Percentiles rank a stretch among this genome's conserved stretches.
Conservation (phyloP, 2,888 invertebrate genomes). For the Limnephilus rhombicus region DNA sequence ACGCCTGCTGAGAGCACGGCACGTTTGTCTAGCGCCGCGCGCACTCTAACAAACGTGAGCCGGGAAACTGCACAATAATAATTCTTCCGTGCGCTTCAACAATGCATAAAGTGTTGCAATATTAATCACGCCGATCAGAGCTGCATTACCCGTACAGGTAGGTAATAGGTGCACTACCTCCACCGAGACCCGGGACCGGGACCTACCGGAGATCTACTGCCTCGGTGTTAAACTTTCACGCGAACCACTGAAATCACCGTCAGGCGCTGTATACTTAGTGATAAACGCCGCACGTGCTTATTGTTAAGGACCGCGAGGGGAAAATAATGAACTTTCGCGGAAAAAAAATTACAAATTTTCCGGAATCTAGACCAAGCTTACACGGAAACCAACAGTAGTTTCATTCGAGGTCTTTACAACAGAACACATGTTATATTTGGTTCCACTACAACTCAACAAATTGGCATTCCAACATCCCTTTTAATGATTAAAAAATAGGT, state of each 20-base stretch:
- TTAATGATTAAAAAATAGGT: too few species aligned
- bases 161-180: not conserved
- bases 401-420: not conserved
- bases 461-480: too few species aligned
- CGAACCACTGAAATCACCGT: not conserved
- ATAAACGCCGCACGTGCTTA: not conserved
- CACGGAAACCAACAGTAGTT: not conserved
- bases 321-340: not conserved
- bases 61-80: not conserved
- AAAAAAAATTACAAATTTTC: not conserved
- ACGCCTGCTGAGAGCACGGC: not conserved
- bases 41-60: not conserved
- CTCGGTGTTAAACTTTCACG: constrained; percentile 22
- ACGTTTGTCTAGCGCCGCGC: not conserved
- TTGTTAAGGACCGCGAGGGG: not conserved
- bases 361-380: not conserved
- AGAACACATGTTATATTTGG: too few species aligned
- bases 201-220: not conserved
- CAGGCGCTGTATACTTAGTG: not conserved
- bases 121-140: constrained; percentile 43
- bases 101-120: constrained; percentile 38
- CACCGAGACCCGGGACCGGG: not conserved
- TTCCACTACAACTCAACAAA: too few species aligned
- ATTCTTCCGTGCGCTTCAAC: constrained; percentile 35
- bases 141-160: constrained; percentile 2